Percentiles rank a stretch among this genome's conserved stretches.
phyloP scores from a whole-genome alignment of 2,888 invertebrate species.

The Chymomyza procnemis region DNA sequence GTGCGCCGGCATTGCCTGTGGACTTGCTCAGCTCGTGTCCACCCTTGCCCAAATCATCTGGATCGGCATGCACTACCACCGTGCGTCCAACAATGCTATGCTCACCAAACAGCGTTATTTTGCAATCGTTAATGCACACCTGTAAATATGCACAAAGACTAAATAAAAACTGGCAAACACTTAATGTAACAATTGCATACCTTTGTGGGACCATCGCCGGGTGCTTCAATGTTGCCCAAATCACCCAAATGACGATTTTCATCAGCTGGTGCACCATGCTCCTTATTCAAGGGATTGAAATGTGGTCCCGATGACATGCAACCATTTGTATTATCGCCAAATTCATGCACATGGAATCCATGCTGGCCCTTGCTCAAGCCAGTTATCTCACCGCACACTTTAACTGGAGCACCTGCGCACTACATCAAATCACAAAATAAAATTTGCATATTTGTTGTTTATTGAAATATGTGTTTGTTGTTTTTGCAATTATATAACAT shows the following conservation, averaged over 20 bases:
- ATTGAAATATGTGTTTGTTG: neutral
- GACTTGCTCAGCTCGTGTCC: constrained; percentile 94
- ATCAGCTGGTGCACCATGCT: constrained; percentile 90
- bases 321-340: constrained; percentile 96
- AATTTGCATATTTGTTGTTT: neutral
- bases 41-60: constrained; percentile 95
- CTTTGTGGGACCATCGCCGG: constrained; percentile 81
- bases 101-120: constrained; percentile 84
- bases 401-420: constrained; percentile 82
- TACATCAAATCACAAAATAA: constrained; percentile 16
- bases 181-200: neutral
- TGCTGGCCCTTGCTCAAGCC: constrained; percentile 87
- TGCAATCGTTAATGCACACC: constrained; percentile 82
- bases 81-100: constrained; percentile 91
- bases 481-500: too few species aligned
- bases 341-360: constrained; percentile 95
- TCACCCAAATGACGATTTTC: constrained; percentile 91
- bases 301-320: constrained; percentile 97
- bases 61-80: constrained; percentile 93
- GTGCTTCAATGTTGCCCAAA: constrained; percentile 90
- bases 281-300: constrained; percentile 90
- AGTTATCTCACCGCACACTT: constrained; percentile 88
- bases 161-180: neutral
- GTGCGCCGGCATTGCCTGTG: constrained; percentile 94
- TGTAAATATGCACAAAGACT: constrained; percentile 13